phyloP scores from a whole-genome alignment of 2,113 vertebrate species.

The Gracilinanus agilis region DNA sequence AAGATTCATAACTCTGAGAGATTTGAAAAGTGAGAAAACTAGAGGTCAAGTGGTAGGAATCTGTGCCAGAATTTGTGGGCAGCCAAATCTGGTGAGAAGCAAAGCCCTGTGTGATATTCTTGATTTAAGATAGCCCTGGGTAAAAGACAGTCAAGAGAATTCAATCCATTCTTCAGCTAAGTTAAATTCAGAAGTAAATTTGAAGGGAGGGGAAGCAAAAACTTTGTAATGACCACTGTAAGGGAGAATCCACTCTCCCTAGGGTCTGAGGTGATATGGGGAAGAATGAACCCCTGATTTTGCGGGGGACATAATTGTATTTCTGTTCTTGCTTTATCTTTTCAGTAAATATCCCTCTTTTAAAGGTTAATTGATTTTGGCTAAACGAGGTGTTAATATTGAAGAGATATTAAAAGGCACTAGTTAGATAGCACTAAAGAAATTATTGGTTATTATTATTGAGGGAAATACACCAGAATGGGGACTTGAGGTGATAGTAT shows the following conservation, averaged over 20 bases:
- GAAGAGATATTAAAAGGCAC: neutral
- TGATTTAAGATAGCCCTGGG: neutral
- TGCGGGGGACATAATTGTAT: neutral
- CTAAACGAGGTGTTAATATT: neutral
- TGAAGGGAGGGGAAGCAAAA: neutral
- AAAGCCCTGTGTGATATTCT: neutral
- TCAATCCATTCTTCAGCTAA: neutral
- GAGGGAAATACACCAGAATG: neutral
- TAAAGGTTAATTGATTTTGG: neutral
- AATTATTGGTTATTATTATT: neutral
- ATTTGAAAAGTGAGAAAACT: neutral
- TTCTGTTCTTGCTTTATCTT: neutral
- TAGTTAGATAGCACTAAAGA: neutral
- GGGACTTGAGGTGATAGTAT: neutral
- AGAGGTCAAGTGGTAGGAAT: neutral
- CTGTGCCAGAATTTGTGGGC: neutral
- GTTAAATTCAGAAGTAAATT: neutral
- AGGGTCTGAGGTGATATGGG: neutral
- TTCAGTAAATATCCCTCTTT: neutral
- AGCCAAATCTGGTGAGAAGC: neutral
- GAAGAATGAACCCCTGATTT: neutral
- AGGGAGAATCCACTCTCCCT: neutral
- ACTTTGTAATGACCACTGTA: neutral
- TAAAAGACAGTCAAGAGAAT: neutral
- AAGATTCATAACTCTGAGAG: neutral